These are phyloP conservation scores for Leptothorax acervorum DNA, from an alignment of 2,888 invertebrate genomes.

Conservation along the genomic window DNA sequence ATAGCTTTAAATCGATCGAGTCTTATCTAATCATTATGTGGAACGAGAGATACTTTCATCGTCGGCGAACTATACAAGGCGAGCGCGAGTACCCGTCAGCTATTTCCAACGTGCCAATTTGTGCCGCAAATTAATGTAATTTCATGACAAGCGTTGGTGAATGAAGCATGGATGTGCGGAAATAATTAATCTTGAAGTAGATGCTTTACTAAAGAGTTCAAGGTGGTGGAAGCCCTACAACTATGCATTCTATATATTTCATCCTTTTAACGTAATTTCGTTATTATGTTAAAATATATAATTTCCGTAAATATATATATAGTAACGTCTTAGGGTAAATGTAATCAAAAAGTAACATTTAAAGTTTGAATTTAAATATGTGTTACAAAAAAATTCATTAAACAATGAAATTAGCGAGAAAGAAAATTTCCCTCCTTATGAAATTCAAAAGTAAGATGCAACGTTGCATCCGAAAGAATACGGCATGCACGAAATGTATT, in stretches of 20 bases:
- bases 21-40: slow-evolving; percentile 41
- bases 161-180: slow-evolving; percentile 4
- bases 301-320: not conserved
- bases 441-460: not conserved
- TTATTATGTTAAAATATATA: not conserved
- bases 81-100: slow-evolving; percentile 7
- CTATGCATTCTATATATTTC: not conserved
- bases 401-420: not conserved
- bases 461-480: not conserved
- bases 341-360: not conserved
- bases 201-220: slow-evolving; percentile 24
- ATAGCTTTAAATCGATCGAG: not conserved
- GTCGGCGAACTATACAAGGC: not conserved
- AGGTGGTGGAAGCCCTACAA: slow-evolving; percentile 24
- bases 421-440: not conserved
- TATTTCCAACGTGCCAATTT: slow-evolving; percentile 32
- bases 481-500: not conserved
- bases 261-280: not conserved
- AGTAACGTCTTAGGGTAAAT: not conserved
- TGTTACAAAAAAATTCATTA: not conserved
- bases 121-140: slow-evolving; percentile 34
- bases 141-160: slow-evolving; percentile 30
- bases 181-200: slow-evolving; percentile 17
- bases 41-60: slow-evolving; percentile 29
- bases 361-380: not conserved